Evolutionary conservation across 2,888 invertebrate species (phyloP), one percentile per base, ranked within the genome.

Genomic region (Campoplex capitator): DNA sequence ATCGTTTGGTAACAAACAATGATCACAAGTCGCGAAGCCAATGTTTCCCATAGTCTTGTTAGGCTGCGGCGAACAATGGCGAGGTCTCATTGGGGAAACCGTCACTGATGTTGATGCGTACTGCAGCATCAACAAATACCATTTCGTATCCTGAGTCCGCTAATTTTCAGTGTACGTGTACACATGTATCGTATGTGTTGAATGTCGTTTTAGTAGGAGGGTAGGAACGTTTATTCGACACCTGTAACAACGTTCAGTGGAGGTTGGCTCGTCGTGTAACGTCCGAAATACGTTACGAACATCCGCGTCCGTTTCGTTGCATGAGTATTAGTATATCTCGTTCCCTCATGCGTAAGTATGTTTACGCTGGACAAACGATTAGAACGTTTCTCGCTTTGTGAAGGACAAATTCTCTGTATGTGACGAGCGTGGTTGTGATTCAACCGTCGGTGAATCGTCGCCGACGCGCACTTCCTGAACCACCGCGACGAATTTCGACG

Each of bases 311-410:
- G 89, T 56, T 87, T 88, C 80, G 79, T 81, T 51, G 56, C 45
- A 51, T 23, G 71, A 56, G 56, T 74, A 70, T 77, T 71, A 71
- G 62, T 62, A 38, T 79, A 32, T 76, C 80, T 75, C 70, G 87
- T 84, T 87, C 85, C 83, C 23, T 88, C 90, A 90, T 91, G 91
- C 91, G 85, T 90, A 88, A 88, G 89, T 90, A 83, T 85, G 89
- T 89, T 87, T 84, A 89, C 81, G 86, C 88, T 84, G 90, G 88
- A 90, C 92, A 92, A 92, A 91, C 90, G 90, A 81, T 56, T 54
- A 65, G 68, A 35, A 78, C 67, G 79, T 81, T 86, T 87, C 80
- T 79, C 88, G 91, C 91, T 92, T 91, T 91, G 92, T 91, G 90
- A 92, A 91, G 90, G 88, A 71, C 88, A 88, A 91, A 91, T 91